Evolutionary conservation across 2,888 invertebrate species (phyloP), one percentile per base, ranked within the genome.

Genomic region (Blera fallax): DNA sequence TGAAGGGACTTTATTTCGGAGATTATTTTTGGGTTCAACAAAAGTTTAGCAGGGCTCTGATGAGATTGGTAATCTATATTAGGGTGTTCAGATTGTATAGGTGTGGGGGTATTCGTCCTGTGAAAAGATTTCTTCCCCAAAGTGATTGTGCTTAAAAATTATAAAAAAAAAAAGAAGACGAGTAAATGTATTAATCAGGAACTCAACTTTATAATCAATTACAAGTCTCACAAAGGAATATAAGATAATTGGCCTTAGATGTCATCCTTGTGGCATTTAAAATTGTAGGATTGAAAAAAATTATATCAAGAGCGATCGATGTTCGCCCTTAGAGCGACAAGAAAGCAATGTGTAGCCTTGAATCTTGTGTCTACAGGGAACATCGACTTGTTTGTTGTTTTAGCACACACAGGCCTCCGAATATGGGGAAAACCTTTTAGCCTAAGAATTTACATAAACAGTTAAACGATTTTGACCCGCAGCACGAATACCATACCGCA

Each of bases 11-110:
- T 73, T 40, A 40, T 56, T 65, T 56, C 21, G 10, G 7, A 54
- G 52, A 34, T 62, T 56, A 45, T 56, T 64, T 74, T 72, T 16
- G 60, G 50, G 50, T 65, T 65, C 34, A 21, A 37, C 24, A 24
- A 58, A 54, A 21, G 11, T 58, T 58, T 24, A 10, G n/a, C 48
- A 37, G 32, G 29, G 32, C 16, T 1, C 37, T 24, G 37, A 58
- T 37, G 37, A 58, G 21, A 58, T 58, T 58, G 58, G 40, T 4
- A 18, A 34, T 56, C 18, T 56, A 34, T 8, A 54, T 54, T 54
- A 14, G 29, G 27, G 6, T 52, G 24, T 48, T 48, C 7, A 16
- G 18, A 48, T 14, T 14, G 14, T 14, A 14, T 1, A 18, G 7
- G 7, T 8, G 1, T 8, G 6, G 14, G 14, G 6, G 48, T 27